A percentile compares a stretch with the other conserved stretches of the same genome.
Conservation (phyloP, 1,140 invertebrate species). For the Thaumatotibia leucotreta region DNA sequence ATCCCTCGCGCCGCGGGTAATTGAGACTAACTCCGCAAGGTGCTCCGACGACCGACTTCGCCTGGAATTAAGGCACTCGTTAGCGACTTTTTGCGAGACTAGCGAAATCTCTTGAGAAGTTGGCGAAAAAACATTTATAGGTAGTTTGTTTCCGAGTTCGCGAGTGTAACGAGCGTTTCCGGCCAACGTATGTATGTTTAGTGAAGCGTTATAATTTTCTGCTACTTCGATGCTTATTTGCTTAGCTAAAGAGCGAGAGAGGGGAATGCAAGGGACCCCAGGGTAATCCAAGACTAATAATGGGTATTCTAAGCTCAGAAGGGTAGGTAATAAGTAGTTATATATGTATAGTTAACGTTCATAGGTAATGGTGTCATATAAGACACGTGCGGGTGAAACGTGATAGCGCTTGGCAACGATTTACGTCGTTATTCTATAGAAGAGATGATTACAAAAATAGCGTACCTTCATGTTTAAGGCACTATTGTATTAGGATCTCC, state of each 20-base stretch:
- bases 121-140: conserved; percentile 49
- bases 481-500: too few species aligned
- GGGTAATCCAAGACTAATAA: background rate
- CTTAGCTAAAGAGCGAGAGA: too few species aligned
- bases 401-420: background rate
- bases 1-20: background rate
- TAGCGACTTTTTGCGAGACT: conserved; percentile 56
- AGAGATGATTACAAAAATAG: too few species aligned
- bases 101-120: conserved; percentile 52
- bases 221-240: too few species aligned
- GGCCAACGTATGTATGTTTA: background rate
- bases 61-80: conserved; percentile 53
- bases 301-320: background rate
- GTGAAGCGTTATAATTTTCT: background rate
- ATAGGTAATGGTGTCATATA: too few species aligned
- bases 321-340: background rate
- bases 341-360: background rate
- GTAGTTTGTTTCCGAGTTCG: conserved; percentile 37
- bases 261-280: too few species aligned
- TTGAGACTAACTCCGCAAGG: conserved; percentile 21
- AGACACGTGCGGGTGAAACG: background rate
- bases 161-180: conserved; percentile 13
- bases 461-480: too few species aligned
- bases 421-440: too few species aligned
- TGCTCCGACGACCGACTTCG: conserved; percentile 38